Percentiles rank a stretch among this genome's conserved stretches.
phyloP scores from a whole-genome alignment of 2,888 invertebrate species.

The Fragum sueziense region DNA sequence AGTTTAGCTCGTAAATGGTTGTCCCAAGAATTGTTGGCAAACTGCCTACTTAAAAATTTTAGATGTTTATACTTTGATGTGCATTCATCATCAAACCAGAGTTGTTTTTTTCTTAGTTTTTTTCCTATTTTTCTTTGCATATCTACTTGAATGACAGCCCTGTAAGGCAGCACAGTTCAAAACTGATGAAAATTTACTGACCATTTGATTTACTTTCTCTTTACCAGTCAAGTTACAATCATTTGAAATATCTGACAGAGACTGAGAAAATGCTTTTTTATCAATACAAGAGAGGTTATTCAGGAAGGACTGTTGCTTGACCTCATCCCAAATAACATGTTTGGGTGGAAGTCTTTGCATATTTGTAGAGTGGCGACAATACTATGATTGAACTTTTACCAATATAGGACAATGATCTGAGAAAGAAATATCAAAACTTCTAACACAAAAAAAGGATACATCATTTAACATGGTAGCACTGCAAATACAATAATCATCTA shows the following conservation, averaged over 20 bases:
- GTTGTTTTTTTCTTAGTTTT: neutral
- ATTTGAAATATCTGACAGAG: neutral
- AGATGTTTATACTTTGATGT: neutral
- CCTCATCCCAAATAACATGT: neutral
- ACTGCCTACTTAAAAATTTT: neutral
- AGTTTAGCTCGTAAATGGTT: neutral
- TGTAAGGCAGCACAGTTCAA: neutral
- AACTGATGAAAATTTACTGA: neutral
- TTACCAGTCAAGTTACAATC: neutral
- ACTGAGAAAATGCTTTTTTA: neutral
- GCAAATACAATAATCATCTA: conserved; percentile 1
- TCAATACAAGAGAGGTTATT: neutral
- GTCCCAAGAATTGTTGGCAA: neutral
- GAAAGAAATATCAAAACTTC: neutral
- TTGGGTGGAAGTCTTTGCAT: neutral
- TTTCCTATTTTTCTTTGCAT: neutral
- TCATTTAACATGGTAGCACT: neutral
- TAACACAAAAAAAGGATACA: neutral
- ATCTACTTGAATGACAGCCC: neutral
- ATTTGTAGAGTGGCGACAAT: neutral
- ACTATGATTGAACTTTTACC: neutral
- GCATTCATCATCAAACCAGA: neutral
- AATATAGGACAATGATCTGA: neutral
- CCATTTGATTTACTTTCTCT: neutral
- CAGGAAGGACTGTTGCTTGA: neutral